A percentile compares a stretch with the other conserved stretches of the same genome.
These are phyloP conservation scores for Girardia tigrina DNA, from an alignment of 2,888 invertebrate genomes.

Conservation along the genomic window DNA sequence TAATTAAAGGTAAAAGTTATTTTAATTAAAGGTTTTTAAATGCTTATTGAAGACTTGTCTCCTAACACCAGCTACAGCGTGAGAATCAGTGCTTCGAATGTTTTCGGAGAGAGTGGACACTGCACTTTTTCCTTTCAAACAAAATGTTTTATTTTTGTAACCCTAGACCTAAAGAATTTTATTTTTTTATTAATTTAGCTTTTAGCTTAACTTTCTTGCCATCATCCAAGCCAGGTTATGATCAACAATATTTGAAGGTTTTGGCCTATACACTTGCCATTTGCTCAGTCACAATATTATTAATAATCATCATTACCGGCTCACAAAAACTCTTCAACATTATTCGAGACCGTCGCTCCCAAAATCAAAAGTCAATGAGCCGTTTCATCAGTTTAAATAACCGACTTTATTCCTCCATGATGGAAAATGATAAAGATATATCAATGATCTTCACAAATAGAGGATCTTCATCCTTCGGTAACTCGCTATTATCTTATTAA, in stretches of 20 bases:
- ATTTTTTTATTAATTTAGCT: not conserved
- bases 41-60: not conserved
- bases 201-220: not conserved
- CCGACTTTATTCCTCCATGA: slow-evolving; percentile 10
- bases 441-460: slow-evolving; percentile 14
- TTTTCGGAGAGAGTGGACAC: not conserved
- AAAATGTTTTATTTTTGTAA: too few species aligned
- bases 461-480: not conserved
- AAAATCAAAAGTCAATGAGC: not conserved
- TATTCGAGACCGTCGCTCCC: not conserved
- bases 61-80: not conserved
- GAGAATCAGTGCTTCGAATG: not conserved
- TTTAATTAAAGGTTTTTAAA: not conserved
- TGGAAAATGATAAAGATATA: slow-evolving; percentile 12
- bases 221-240: not conserved
- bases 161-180: not conserved
- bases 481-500: too few species aligned
- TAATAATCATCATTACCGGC: not conserved
- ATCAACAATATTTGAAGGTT: not conserved
- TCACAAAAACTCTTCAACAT: not conserved
- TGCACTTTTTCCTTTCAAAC: not conserved
- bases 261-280: not conserved
- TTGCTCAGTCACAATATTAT: not conserved
- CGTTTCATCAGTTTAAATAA: slow-evolving; percentile 7
- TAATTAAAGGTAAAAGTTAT: not conserved